These are phyloP conservation scores for Falco rusticolus DNA, from an alignment of 2,797 vertebrate species.

Conservation along the genomic window DNA sequence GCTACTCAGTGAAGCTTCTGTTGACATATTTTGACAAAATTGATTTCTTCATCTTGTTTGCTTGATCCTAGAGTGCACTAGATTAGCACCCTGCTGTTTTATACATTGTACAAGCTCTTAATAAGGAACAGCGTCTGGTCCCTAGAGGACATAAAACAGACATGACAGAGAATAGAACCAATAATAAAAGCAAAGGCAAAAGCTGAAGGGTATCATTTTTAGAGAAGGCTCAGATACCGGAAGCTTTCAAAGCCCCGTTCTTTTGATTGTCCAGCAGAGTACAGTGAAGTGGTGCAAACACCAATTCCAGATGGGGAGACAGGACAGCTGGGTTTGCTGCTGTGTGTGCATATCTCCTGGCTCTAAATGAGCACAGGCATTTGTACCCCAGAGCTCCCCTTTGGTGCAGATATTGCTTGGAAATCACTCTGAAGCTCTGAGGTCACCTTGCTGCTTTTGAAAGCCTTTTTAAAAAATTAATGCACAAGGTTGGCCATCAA, in stretches of 20 bases:
- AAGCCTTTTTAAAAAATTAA: neutral
- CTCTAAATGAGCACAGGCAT: neutral
- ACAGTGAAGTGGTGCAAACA: neutral
- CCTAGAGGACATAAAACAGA: neutral
- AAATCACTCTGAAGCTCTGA: neutral
- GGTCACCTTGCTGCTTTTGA: neutral
- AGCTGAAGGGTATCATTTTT: neutral
- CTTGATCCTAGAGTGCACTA: neutral
- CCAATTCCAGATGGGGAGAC: neutral
- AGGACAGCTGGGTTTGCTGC: neutral
- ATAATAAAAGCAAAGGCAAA: neutral
- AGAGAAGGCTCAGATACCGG: neutral
- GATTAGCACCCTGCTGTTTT: constrained; percentile 9
- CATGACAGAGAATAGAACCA: neutral
- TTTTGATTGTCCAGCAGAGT: neutral
- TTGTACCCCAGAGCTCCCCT: neutral
- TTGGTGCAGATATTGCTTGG: neutral
- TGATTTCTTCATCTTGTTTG: constrained; percentile 5
- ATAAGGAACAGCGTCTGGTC: neutral
- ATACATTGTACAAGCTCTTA: neutral
- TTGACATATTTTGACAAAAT: constrained; percentile 32
- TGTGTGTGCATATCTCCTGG: neutral
- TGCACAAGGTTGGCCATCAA: neutral
- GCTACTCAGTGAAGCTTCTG: neutral
- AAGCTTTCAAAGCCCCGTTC: neutral